Conservation (phyloP, 2,797 vertebrate species). For the Platyrinchus mystaceus region DNA sequence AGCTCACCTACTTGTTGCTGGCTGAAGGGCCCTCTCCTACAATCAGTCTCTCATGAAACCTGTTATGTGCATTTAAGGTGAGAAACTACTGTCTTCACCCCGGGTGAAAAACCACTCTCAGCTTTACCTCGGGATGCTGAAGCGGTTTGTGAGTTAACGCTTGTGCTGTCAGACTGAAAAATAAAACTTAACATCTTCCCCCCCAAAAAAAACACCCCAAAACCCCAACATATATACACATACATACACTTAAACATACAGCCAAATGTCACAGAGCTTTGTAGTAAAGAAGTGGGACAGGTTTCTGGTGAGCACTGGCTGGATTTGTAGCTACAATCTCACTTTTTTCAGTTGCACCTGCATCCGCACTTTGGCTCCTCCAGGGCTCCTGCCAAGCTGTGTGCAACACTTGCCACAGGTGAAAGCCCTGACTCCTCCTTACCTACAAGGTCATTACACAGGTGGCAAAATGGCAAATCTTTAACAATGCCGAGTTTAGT, state of each 20-base stretch:
- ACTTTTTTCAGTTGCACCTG: neutral
- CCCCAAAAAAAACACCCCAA: fast-evolving
- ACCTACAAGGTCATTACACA: neutral
- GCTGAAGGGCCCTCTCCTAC: neutral
- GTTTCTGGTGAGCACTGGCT: neutral
- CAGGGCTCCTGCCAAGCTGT: neutral
- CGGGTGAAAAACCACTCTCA: neutral
- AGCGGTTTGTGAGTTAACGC: neutral
- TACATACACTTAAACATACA: too few species aligned
- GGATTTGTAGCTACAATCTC: neutral
- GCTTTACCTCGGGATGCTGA: neutral
- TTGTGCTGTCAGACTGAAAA: neutral
- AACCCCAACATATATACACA: too few species aligned
- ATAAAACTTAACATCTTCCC: neutral
- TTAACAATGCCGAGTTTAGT: neutral
- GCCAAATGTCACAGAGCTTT: neutral
- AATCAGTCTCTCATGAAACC: neutral
- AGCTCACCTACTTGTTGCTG: neutral
- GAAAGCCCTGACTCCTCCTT: neutral
- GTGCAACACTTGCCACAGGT: neutral
- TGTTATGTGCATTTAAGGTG: neutral
- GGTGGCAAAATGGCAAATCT: neutral
- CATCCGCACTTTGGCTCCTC: neutral
- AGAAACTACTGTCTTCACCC: neutral
- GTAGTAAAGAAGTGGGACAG: neutral